phyloP scores from a whole-genome alignment of 2,888 invertebrate species.

The Parnassius orleans region DNA sequence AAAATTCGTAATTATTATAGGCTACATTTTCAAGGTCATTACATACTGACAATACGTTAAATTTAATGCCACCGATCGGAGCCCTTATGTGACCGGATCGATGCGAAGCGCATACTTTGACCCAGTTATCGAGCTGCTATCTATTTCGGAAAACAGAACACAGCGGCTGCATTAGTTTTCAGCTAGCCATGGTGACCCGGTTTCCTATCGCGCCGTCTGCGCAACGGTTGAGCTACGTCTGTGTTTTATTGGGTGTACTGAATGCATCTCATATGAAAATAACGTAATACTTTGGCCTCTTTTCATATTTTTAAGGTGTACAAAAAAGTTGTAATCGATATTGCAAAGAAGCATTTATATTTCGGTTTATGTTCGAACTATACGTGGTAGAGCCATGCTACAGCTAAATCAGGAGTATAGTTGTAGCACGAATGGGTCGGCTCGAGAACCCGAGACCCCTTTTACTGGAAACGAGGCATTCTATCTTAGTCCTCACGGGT shows the following conservation, averaged over 20 bases:
- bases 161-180: slow-evolving; percentile 72
- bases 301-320: not conserved
- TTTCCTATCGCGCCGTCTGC: slow-evolving; percentile 35
- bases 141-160: slow-evolving; percentile 72
- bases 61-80: slow-evolving; percentile 19
- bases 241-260: slow-evolving; percentile 16
- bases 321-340: no score
- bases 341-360: no score
- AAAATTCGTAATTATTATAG: no score
- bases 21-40: no score
- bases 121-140: slow-evolving; percentile 62
- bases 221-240: slow-evolving; percentile 18
- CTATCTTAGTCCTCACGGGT: no score
- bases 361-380: no score
- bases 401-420: no score
- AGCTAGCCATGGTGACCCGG: slow-evolving; percentile 63
- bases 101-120: slow-evolving; percentile 57
- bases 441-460: no score
- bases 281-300: not conserved
- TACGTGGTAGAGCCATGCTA: no score
- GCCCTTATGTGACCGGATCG: slow-evolving; percentile 29
- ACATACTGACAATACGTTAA: not conserved
- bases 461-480: no score
- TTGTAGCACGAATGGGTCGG: no score
- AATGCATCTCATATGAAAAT: slow-evolving; percentile 15